phyloP scores from a whole-genome alignment of 2,888 invertebrate genomes.

The Leucoma salicis region DNA sequence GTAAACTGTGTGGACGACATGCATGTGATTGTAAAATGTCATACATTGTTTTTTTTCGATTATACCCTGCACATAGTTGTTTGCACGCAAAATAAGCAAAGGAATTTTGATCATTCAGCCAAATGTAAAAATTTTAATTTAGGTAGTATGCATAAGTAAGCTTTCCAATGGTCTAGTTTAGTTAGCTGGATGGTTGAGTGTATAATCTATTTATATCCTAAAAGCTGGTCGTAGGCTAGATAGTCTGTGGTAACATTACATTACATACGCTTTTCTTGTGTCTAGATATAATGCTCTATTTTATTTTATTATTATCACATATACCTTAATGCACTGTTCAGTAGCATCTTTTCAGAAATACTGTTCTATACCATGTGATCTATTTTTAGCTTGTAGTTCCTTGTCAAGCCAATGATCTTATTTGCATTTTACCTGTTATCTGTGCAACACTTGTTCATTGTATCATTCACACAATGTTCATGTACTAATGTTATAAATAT shows the following conservation, averaged over 20 bases:
- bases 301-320: slow-evolving; percentile 11
- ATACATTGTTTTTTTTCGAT: slow-evolving; percentile 42
- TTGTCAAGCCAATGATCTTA: slow-evolving; percentile 3
- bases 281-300: slow-evolving; percentile 19
- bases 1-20: slow-evolving; percentile 66
- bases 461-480: too few relatives aligned
- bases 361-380: slow-evolving; percentile 11
- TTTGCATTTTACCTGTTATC: slow-evolving; percentile 1
- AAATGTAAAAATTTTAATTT: slow-evolving; percentile 36
- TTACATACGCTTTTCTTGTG: slow-evolving; percentile 33
- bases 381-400: slow-evolving; percentile 25
- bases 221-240: slow-evolving; percentile 57
- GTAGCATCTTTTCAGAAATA: slow-evolving; percentile 8
- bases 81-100: slow-evolving; percentile 51
- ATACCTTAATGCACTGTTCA: slow-evolving; percentile 12
- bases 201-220: slow-evolving; percentile 69
- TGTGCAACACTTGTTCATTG: too few relatives aligned
- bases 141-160: slow-evolving; percentile 32
- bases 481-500: too few relatives aligned
- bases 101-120: slow-evolving; percentile 39
- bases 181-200: slow-evolving; percentile 58
- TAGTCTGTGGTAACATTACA: slow-evolving; percentile 36
- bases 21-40: slow-evolving; percentile 65
- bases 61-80: slow-evolving; percentile 57
- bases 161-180: slow-evolving; percentile 49